Evolutionary conservation across 1,140 invertebrate genomes (phyloP), one percentile per base, ranked within the genome.

Genomic region (Sarcophaga bullata): DNA sequence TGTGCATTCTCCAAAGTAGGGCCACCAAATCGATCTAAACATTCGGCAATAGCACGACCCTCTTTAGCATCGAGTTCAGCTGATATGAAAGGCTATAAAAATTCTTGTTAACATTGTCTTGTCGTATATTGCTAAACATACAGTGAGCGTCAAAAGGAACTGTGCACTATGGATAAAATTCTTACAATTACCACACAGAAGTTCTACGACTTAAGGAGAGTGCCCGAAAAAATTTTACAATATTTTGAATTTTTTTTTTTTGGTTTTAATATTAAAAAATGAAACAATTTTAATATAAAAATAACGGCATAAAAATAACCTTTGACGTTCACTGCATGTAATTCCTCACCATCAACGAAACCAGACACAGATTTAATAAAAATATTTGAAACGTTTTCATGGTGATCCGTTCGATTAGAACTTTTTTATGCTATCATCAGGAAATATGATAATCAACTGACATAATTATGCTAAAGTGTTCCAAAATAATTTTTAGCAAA

Each of bases 21-120:
- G 0, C 88, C 88, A 8, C 88, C 88, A 82, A 80, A 89, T 73
- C 80, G 84, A 72, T 84, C 8, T 8, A 88, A 68, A 50, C 88
- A 89, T 8, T 85, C 62, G 7, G 46, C 62, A 25, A 84, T 80
- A 19, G 50, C 78, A 25, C 75, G 81, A 46, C 73, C 52, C 52
- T 83, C 82, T 9, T 62, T 37, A 11, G 17, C 17, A 37, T 68
- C 47, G 8, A 72, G n/a, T 25, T 78, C n/a, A 3, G 75, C 75
- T 11, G 7, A 8, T 19, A 17, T 48, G 0, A 78, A 78, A 78
- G n/a, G 10, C 75, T 78, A 19, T 52, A 78, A 50, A 68, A 19
- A 19, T 50, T 1, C 4, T 2, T 37, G 25, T 37, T 37, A 37
- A 25, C 2, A 19, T 72, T 0, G 17, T 72, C 19, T 19, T 25